These are phyloP conservation scores for Heliothis virescens DNA, from an alignment of 1,140 invertebrate species.

Conservation along the genomic window DNA sequence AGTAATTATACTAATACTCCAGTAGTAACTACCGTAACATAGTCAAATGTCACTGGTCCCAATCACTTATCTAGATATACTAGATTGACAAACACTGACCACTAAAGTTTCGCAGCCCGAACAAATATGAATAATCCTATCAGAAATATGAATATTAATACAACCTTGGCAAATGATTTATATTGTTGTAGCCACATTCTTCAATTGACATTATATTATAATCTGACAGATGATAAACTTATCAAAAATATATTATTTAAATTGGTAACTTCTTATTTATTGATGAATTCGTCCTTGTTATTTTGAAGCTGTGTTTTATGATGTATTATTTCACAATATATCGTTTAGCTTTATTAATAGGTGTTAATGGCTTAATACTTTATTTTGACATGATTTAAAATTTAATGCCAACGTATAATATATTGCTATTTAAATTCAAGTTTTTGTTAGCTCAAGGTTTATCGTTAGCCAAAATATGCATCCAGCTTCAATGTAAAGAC, in stretches of 20 bases:
- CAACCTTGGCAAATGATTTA: slow-evolving; percentile 45
- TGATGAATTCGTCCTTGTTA: slow-evolving; percentile 17
- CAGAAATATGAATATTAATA: slow-evolving; percentile 35
- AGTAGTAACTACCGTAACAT: background rate
- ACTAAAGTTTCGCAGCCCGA: background rate
- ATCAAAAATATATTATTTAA: slow-evolving; percentile 25
- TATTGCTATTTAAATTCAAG: too few relatives aligned
- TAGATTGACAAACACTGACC: background rate
- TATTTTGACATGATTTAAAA: background rate
- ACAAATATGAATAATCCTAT: background rate
- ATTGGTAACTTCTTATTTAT: too few relatives aligned
- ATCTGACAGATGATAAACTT: slow-evolving; percentile 39
- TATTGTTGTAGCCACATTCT: slow-evolving; percentile 42
- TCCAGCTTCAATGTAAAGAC: background rate
- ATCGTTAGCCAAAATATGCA: background rate
- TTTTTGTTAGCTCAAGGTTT: slow-evolving; percentile 3
- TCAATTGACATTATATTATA: slow-evolving; percentile 15
- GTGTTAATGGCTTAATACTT: background rate
- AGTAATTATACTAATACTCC: too few relatives aligned
- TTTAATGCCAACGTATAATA: too few relatives aligned
- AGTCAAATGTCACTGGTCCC: background rate
- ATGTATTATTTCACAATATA: slow-evolving; percentile 17
- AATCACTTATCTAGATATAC: background rate
- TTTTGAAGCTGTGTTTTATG: background rate
- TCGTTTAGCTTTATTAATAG: background rate